These are phyloP conservation scores for Morpho achilles DNA, from an alignment of 2,888 invertebrate species.

Conservation along the genomic window DNA sequence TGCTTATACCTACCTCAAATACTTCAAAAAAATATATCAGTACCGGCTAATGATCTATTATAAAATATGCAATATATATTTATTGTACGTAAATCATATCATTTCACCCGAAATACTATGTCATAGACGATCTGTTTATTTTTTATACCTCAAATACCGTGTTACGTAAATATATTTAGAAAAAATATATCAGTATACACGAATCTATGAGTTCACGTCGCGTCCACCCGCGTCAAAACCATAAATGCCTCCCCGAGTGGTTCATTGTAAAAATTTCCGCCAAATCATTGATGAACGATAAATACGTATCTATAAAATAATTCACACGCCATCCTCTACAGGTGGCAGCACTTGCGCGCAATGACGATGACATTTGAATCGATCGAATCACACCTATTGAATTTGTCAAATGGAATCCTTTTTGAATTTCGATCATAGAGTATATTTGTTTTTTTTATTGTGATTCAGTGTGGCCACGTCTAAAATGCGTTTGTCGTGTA, in stretches of 20 bases:
- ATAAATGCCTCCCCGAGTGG: conserved; percentile 51
- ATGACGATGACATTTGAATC: conserved; percentile 38
- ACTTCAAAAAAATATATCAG: too few relatives aligned
- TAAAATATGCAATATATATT: too few relatives aligned
- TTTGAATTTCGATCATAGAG: conserved; percentile 29
- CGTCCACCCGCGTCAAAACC: conserved; percentile 45
- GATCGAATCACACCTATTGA: conserved; percentile 48
- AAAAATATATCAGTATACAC: too few relatives aligned
- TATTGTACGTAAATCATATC: too few relatives aligned
- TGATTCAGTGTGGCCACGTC: conserved; percentile 68
- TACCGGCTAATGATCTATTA: too few relatives aligned
- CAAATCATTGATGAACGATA: conserved; percentile 69
- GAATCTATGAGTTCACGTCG: background rate
- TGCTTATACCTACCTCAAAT: too few relatives aligned
- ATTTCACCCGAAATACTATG: too few relatives aligned
- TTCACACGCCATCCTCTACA: conserved; percentile 59
- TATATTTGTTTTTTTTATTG: conserved; percentile 45
- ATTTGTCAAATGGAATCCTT: conserved; percentile 41
- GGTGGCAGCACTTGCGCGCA: conserved; percentile 58
- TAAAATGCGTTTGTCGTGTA: conserved; percentile 77
- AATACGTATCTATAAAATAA: conserved; percentile 44
- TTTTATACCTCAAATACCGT: too few relatives aligned
- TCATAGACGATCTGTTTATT: too few relatives aligned
- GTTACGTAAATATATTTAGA: too few relatives aligned
- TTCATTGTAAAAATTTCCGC: conserved; percentile 61